Evolutionary conservation across 1,140 invertebrate genomes (phyloP).

Genomic region (Drosophila rufa): DNA sequence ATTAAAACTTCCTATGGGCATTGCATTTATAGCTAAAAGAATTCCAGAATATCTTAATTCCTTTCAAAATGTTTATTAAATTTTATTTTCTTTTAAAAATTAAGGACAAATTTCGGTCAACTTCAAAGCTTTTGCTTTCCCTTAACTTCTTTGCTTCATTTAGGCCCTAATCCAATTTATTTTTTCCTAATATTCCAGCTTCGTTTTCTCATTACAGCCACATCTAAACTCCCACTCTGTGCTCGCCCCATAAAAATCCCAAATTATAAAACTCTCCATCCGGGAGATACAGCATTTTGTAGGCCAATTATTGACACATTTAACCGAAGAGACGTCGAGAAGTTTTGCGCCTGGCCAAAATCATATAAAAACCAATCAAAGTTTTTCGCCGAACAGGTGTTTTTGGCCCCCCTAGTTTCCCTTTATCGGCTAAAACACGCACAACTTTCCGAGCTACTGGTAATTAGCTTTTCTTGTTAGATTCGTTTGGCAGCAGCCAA

Average conservation of each 20-base stretch:
- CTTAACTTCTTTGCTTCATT: slow-evolving; percentile 3
- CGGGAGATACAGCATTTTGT: slow-evolving; percentile 40
- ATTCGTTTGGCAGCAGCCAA: slow-evolving; percentile 68
- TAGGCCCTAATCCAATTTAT: slow-evolving; percentile 18
- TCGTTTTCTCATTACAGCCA: slow-evolving; percentile 1
- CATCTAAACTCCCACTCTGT: neutral
- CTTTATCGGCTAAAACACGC: slow-evolving; percentile 62
- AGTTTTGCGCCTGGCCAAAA: slow-evolving; percentile 39
- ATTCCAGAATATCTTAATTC: neutral
- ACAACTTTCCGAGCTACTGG: slow-evolving; percentile 79
- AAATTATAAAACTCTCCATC: slow-evolving; percentile 24
- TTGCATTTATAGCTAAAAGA: neutral
- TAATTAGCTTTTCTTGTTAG: slow-evolving; percentile 83
- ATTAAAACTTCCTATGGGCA: neutral
- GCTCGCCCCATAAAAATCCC: neutral
- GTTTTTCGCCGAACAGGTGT: slow-evolving; percentile 78
- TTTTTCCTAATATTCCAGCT: slow-evolving; percentile 5
- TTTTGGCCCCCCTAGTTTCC: neutral
- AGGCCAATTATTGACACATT: slow-evolving; percentile 79
- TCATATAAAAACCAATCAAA: slow-evolving; percentile 82
- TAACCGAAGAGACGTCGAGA: slow-evolving; percentile 35
- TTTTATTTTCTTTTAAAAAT: slow-evolving; percentile 2
- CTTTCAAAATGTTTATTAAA: neutral
- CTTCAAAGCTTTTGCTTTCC: neutral
- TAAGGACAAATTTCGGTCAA: neutral